These are phyloP conservation scores for Phenganax stokvisi DNA, from an alignment of 92 coral and sea anemone species.

Conservation along the genomic window DNA sequence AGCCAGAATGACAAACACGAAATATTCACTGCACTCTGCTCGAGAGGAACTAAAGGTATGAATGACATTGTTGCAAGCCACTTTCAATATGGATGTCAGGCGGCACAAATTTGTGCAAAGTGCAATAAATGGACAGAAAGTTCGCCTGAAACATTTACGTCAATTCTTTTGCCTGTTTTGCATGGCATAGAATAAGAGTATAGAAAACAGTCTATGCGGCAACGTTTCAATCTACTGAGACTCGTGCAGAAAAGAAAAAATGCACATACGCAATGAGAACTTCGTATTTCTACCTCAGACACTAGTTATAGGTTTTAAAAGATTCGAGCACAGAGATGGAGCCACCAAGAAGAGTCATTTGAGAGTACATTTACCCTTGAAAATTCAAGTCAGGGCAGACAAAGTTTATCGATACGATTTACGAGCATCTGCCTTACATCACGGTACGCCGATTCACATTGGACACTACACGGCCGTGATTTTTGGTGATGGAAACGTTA, in stretches of 20 bases:
- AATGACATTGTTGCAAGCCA: slow-evolving; percentile 1
- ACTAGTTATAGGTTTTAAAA: neutral
- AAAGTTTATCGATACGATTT: neutral
- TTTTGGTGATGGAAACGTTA: slow-evolving; percentile 33
- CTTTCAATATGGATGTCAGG: slow-evolving; percentile 3
- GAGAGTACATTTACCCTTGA: neutral
- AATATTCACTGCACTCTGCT: neutral
- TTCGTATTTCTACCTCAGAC: neutral
- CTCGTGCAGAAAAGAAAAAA: neutral
- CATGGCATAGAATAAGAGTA: neutral
- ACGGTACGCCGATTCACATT: slow-evolving; percentile 7
- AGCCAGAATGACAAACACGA: neutral
- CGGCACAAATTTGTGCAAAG: neutral
- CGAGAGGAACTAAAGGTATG: neutral
- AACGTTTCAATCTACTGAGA: neutral
- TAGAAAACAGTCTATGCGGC: neutral
- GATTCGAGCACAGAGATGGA: neutral
- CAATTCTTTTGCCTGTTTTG: neutral
- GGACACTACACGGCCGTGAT: slow-evolving; percentile 30
- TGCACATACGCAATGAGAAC: neutral
- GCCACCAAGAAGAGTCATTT: neutral
- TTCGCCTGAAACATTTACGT: slow-evolving; percentile 3
- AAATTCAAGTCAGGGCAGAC: neutral
- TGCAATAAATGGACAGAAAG: neutral
- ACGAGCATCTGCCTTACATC: slow-evolving; percentile 21